Base-by-base conservation (phyloP, 2,113 vertebrate species). In the Sander vitreus region DNA sequence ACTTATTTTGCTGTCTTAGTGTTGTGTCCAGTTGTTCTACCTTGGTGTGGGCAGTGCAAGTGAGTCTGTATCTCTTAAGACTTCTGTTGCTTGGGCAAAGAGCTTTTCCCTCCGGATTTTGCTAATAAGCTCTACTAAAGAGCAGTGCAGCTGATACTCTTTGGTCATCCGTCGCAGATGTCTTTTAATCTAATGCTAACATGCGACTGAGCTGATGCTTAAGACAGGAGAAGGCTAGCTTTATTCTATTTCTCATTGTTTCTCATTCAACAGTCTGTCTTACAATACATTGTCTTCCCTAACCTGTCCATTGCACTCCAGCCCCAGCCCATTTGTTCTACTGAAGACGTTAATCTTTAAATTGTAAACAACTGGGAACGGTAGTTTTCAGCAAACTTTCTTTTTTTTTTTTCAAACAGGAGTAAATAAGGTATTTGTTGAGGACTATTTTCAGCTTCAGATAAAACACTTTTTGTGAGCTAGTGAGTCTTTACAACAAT, bases 1-100 rank as follows among this genome's bases (percentile, higher is more conserved):
- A 85, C 89, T 80, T 84, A 23, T 88, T 89, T 83, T 76, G 73
- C 64, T 45, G 76, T 79, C 57, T 58, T 50, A 57, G 47, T 62
- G 30, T 59, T 81, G 63, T 76, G 62, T 82, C 54, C 68, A 47
- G 67, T 65, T 64, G 68, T 85, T 78, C 68, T 47, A 74, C 62
- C 74, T 74, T 55, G 64, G 27, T 83, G 64, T 63, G 43, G 69
- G 60, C 16, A 71, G n/a, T 63, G 23, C 50, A 69, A 62, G 66
- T 77, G 88, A 83, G 83, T 90, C 54, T 72, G 50, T 78, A 79
- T 86, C 21, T 55, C 60, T 73, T 18, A 63, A 51, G 66, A 47
- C 33, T 47, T 54, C 19, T 57, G 36, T 23, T 65, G 63, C 62
- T 67, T 5, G 0, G 10, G 27, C 54, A 76, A 43, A 73, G 9